A percentile compares a stretch with the other conserved stretches of the same genome.
Evolutionary conservation across 2,888 invertebrate species (phyloP).

Genomic region (Trichogramma evanescens): DNA sequence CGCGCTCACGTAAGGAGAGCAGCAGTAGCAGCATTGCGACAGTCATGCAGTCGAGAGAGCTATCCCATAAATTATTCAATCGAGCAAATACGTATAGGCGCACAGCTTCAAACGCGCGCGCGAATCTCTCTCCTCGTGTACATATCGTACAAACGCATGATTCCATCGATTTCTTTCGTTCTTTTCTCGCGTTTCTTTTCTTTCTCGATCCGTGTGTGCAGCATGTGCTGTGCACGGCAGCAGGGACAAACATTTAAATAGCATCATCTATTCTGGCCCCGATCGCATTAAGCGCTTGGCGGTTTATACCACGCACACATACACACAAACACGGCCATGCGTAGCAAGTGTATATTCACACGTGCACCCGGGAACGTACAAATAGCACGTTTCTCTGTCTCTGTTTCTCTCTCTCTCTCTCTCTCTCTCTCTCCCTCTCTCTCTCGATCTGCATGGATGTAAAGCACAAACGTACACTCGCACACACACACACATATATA

Average conservation of each 20-base stretch:
- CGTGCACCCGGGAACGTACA: no score
- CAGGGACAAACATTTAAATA: no score
- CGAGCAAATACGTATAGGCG: neutral
- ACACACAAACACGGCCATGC: no score
- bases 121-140: neutral
- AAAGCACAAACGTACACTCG: no score
- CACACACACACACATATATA: no score
- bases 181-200: neutral
- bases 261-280: no score
- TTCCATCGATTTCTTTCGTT: neutral
- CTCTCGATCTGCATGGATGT: slow-evolving; percentile 4
- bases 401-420: slow-evolving; percentile 2
- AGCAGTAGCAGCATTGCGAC: no score
- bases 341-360: no score
- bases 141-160: neutral
- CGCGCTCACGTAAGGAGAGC: slow-evolving; percentile 3
- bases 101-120: neutral
- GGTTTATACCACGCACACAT: no score
- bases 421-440: slow-evolving; percentile 4
- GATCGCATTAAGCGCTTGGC: no score
- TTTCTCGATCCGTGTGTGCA: neutral
- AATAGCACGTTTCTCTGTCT: slow-evolving; percentile 1
- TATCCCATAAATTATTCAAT: neutral
- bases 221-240: no score
- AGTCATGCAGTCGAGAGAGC: no score